phyloP scores from a whole-genome alignment of 2,888 invertebrate species.

The Mesoligia furuncula region DNA sequence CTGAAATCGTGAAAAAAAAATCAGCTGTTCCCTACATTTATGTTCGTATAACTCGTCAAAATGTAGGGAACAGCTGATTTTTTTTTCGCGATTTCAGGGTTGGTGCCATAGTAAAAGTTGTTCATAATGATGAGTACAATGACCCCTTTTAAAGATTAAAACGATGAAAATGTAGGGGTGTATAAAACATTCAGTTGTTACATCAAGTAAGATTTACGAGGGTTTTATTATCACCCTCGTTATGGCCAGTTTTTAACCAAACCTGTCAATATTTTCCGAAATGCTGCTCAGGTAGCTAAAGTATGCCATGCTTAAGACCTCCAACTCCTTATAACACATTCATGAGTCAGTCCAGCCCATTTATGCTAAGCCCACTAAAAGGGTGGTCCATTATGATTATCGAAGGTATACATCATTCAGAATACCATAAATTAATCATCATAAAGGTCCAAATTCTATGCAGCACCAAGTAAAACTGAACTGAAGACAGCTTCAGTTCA shows the following conservation, averaged over 20 bases:
- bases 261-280: not conserved
- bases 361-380: slow-evolving; percentile 14
- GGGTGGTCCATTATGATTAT: slow-evolving; percentile 9
- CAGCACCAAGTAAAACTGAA: not conserved
- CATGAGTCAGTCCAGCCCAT: not conserved
- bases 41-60: too few relatives aligned
- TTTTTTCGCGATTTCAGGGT: too few relatives aligned
- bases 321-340: not conserved
- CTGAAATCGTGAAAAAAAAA: too few relatives aligned
- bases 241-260: not conserved
- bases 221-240: not conserved
- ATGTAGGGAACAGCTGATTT: too few relatives aligned
- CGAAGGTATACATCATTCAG: slow-evolving; percentile 12
- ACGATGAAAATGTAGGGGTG: too few relatives aligned
- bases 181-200: not conserved
- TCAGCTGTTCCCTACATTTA: too few relatives aligned
- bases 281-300: too few relatives aligned
- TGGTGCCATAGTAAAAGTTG: too few relatives aligned
- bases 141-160: too few relatives aligned
- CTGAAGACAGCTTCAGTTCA: not conserved
- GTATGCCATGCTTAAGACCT: not conserved
- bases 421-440: slow-evolving; percentile 28
- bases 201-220: not conserved
- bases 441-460: not conserved
- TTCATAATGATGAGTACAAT: too few relatives aligned